phyloP scores from a whole-genome alignment of 2,888 invertebrate genomes.

The Scaptomyza caliginosa region DNA sequence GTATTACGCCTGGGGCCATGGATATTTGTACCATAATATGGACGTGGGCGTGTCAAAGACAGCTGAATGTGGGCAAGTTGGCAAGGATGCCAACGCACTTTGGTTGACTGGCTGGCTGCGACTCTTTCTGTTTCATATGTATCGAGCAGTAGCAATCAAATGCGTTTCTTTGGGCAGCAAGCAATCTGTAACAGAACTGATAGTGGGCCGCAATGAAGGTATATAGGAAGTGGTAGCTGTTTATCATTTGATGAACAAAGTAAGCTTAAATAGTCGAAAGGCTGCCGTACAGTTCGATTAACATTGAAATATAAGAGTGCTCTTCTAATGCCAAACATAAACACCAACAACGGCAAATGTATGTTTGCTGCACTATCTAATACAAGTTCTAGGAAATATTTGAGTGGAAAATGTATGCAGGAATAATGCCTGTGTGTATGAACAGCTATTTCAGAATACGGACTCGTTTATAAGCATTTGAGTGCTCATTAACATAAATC shows the following conservation, averaged over 20 bases:
- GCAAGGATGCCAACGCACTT: constrained; percentile 33
- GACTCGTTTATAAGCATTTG: constrained; percentile 10
- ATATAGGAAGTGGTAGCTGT: neutral
- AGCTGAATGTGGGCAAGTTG: constrained; percentile 25
- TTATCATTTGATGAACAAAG: too few relatives aligned
- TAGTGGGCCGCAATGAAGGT: constrained; percentile 2
- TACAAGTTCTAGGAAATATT: neutral
- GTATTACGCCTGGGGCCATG: constrained; percentile 19
- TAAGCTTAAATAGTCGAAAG: too few relatives aligned
- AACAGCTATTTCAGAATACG: neutral
- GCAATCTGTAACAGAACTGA: neutral
- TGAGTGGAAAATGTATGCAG: neutral
- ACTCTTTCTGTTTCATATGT: too few relatives aligned
- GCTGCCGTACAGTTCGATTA: neutral
- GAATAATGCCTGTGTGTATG: neutral
- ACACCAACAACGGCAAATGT: neutral
- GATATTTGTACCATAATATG: constrained; percentile 1
- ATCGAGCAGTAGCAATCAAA: constrained; percentile 36
- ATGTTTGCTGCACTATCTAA: neutral
- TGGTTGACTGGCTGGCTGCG: neutral
- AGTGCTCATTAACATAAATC: constrained; percentile 26
- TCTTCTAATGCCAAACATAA: neutral
- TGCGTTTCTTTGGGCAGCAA: neutral
- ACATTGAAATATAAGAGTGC: neutral
- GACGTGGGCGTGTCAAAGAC: constrained; percentile 34